These are phyloP conservation scores for Paramisgurnus dabryanus DNA, from an alignment of 2,113 vertebrate genomes.

Conservation along the genomic window DNA sequence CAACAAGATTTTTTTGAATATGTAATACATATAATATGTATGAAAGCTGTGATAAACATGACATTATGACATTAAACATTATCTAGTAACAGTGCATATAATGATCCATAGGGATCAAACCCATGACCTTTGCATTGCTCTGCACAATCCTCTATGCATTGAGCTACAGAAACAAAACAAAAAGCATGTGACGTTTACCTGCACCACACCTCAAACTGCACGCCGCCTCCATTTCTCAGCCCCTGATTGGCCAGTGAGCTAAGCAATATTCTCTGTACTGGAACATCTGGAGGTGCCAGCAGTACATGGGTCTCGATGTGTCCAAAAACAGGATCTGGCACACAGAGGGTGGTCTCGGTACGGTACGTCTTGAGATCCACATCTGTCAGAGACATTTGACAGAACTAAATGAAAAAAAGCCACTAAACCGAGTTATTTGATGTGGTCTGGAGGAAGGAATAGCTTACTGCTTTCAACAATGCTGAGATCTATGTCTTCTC, in stretches of 20 bases:
- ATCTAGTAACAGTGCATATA: too few relatives aligned
- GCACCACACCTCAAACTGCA: conserved; percentile 97
- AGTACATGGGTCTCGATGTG: conserved; percentile 86
- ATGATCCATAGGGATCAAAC: too few relatives aligned
- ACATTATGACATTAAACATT: too few relatives aligned
- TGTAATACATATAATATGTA: too few relatives aligned
- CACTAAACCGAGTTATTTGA: not conserved
- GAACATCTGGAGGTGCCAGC: conserved; percentile 78
- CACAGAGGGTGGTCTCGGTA: conserved; percentile 84
- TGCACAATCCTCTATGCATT: too few relatives aligned
- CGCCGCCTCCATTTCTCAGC: conserved; percentile 74
- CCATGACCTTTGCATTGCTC: too few relatives aligned
- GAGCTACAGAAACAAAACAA: not conserved
- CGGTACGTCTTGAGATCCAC: conserved; percentile 80
- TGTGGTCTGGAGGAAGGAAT: not conserved
- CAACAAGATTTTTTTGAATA: too few relatives aligned
- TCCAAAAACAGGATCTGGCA: conserved; percentile 87
- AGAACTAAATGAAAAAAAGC: not conserved
- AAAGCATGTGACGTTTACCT: conserved; percentile 72
- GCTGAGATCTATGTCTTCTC: conserved; percentile 57
- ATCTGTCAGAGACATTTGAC: conserved; percentile 65
- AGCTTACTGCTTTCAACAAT: conserved; percentile 74
- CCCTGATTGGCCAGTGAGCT: conserved; percentile 76
- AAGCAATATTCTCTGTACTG: conserved; percentile 88
- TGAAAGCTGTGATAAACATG: not conserved